Percentiles rank a stretch among this genome's conserved stretches.
phyloP scores from a whole-genome alignment of 2,888 invertebrate genomes.

The Scaptomyza caliginosa region DNA sequence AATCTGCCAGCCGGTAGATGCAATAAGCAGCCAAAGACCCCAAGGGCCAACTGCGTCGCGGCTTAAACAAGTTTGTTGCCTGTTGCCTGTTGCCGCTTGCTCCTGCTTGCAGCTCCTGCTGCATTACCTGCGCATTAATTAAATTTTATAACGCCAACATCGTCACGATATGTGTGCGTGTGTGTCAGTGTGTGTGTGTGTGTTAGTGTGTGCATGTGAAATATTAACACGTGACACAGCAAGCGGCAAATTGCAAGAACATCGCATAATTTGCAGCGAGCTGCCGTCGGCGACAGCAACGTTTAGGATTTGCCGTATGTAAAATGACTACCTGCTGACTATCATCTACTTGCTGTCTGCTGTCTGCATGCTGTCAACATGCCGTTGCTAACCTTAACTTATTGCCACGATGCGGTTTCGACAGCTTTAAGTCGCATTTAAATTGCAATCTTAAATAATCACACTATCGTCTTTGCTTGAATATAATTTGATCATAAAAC shows the following conservation, averaged over 20 bases:
- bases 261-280: slow-evolving; percentile 65
- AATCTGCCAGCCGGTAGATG: slow-evolving; percentile 14
- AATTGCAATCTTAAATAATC: slow-evolving; percentile 1
- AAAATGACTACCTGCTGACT: not conserved
- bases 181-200: not conserved
- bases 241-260: slow-evolving; percentile 59
- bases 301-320: slow-evolving; percentile 44
- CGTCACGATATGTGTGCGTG: slow-evolving; percentile 2
- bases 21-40: slow-evolving; percentile 33
- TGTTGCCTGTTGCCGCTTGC: slow-evolving; percentile 27
- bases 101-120: slow-evolving; percentile 9
- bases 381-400: not conserved
- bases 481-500: too few relatives aligned
- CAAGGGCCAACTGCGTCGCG: slow-evolving; percentile 12
- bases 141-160: slow-evolving; percentile 66
- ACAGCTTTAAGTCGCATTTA: not conserved
- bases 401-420: not conserved
- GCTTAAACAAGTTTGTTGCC: slow-evolving; percentile 38
- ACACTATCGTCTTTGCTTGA: too few relatives aligned
- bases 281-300: slow-evolving; percentile 45
- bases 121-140: slow-evolving; percentile 62
- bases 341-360: not conserved
- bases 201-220: slow-evolving; percentile 28
- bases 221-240: slow-evolving; percentile 65
- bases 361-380: not conserved